Evolutionary conservation across 37 sponge, comb jelly and placozoan genomes (phyloP), one percentile per base, ranked within the genome.

Genomic region (Eunapius fragilis): DNA sequence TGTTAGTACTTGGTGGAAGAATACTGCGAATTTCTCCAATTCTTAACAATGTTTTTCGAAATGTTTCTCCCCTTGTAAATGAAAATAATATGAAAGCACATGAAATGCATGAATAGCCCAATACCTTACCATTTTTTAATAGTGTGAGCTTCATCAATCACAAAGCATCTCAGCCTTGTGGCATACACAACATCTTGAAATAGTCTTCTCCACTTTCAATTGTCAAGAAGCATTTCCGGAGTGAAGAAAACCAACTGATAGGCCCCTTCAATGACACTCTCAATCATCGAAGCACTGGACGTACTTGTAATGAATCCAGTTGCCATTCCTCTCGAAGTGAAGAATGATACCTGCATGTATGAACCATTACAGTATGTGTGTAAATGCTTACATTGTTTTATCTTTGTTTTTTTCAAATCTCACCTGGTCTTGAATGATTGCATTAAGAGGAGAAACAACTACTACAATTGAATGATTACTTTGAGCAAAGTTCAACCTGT

Each of bases 381-480:
- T 32, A 17, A 72, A 32, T 72, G 58, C 58, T 58, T 58, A 58
- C 58, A 58, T 19, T 58, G 58, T 58, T 58, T 10, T 58, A 13
- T 33, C 4, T 27, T 70, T 28, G 2, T 70, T 17, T 32, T 72
- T 72, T 32, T 72, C 31, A 33, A 36, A 32, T 37, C 41, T 38
- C 17, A 36, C 78, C 78, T 77, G 78, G 78, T 77, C 78, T 77
- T 77, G 30, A 32, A 77, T 77, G 78, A 77, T 77, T 32, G 78
- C 78, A 37, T 32, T 77, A 26, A 77, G 41, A 36, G 78, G 78
- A 32, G 78, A 22, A 26, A 77, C 78, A 37, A 36, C 78, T 36
- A 77, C 35, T 11, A 77, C 78, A 77, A 77, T 77, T 38, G 78
- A 77, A 58, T 58, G 58, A 58, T 58, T 58, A 58, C 58, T 58